These are phyloP conservation scores for Stomatorhinus walkeri DNA, from an alignment of 2,797 vertebrate genomes.

Conservation along the genomic window DNA sequence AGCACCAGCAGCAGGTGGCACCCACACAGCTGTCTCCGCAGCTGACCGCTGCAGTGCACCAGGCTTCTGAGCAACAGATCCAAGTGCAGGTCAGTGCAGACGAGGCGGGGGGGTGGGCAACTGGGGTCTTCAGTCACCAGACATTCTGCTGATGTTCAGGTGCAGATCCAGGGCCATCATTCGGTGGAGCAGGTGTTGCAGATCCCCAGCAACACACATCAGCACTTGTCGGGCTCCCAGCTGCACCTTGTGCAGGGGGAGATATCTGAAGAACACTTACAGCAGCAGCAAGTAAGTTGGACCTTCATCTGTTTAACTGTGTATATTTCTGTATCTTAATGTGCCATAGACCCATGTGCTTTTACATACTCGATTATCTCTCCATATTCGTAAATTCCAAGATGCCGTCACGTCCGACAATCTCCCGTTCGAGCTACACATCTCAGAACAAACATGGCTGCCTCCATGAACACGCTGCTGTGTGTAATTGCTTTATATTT, in stretches of 20 bases:
- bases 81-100: slow-evolving; percentile 76
- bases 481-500: background rate
- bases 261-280: slow-evolving; percentile 71
- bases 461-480: background rate
- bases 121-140: background rate
- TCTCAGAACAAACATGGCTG: background rate
- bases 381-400: background rate
- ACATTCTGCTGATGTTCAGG: slow-evolving; percentile 45
- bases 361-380: background rate
- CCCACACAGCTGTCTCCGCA: slow-evolving; percentile 85
- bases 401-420: background rate
- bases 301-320: background rate
- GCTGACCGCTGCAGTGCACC: slow-evolving; percentile 78
- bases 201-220: slow-evolving; percentile 75
- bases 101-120: background rate
- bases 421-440: background rate
- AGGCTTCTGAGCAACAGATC: slow-evolving; percentile 79
- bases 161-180: slow-evolving; percentile 77
- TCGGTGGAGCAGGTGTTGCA: slow-evolving; percentile 83
- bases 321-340: background rate
- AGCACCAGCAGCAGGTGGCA: slow-evolving; percentile 69
- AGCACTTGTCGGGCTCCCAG: slow-evolving; percentile 53
- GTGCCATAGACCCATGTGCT: background rate
- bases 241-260: slow-evolving; percentile 86
- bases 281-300: slow-evolving; percentile 45